Percentiles rank a stretch among this genome's conserved stretches.
Evolutionary conservation across 2,888 invertebrate genomes (phyloP).

Genomic region (Eueremaeus valkanovi): DNA sequence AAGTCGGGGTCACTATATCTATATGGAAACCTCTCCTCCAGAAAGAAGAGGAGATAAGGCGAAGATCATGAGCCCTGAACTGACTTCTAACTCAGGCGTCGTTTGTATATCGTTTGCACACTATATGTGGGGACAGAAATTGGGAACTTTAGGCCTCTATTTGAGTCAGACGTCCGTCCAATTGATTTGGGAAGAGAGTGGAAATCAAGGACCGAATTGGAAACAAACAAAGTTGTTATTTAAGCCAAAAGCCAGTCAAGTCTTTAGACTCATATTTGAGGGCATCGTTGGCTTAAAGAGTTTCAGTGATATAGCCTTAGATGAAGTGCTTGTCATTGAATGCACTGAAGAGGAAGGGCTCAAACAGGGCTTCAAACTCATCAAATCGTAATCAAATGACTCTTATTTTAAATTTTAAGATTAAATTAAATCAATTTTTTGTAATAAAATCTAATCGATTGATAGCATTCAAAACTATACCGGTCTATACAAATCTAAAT

Average conservation of each 20-base stretch:
- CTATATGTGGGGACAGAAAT: conserved; percentile 34
- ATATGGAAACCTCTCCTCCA: conserved; percentile 18
- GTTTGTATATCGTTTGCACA: conserved; percentile 23
- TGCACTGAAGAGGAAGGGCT: background rate
- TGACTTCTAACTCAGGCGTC: background rate
- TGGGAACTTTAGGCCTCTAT: conserved; percentile 14
- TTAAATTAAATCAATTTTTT: too few species aligned
- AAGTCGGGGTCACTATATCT: conserved; percentile 11
- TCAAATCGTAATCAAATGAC: background rate
- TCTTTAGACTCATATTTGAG: background rate
- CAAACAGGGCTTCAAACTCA: background rate
- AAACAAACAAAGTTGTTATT: background rate
- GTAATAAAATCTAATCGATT: too few species aligned
- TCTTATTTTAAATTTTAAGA: background rate
- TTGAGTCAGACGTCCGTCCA: background rate
- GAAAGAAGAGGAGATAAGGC: background rate
- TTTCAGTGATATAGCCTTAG: conserved; percentile 6
- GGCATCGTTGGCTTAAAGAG: background rate
- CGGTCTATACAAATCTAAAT: too few species aligned
- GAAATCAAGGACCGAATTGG: background rate
- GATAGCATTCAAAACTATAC: too few species aligned
- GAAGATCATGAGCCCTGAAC: background rate
- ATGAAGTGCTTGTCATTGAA: background rate
- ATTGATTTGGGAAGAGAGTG: conserved; percentile 10
- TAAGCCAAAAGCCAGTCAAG: background rate